Base-by-base conservation (phyloP, 2,888 invertebrate species). In the Sepiola atlantica region DNA sequence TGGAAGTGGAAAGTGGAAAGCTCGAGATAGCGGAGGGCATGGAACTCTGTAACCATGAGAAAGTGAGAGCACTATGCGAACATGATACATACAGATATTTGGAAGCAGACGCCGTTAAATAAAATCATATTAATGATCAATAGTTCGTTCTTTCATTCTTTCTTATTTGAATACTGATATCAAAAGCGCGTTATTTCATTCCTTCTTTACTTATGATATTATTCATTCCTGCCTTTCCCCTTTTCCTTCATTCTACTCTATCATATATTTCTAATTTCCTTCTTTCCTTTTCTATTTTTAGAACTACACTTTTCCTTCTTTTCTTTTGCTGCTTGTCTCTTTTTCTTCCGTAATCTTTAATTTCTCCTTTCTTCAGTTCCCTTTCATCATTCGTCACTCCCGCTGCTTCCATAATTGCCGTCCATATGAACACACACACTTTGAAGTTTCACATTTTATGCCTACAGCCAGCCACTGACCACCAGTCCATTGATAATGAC, bases 381-480 rank as follows among this genome's bases (percentile, higher is more conserved):
- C 2, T 28, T 77, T 77, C 1, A 12, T 77, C 12, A 1, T 77
- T 32, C 45, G 14, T n/a, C n/a, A 16, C n/a, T 77, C 14, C n/a
- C 16, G 12, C 16, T 77, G 77, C 3, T 1, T n/a, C 77, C n/a
- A 77, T n/a, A 77, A 77, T 77, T 77, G n/a, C 77, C 4, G 12
- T 18, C n/a, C 77, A 1, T 12, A 45, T 8, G 8, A 2, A 45
- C 45, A 45, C 45, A 45, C 45, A 45, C 45, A 45, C 77, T 77
- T 77, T 77, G n/a, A 77, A 77, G 77, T 77, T 77, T 32, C n/a
- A 2, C 77, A n/a, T 77, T 61, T 77, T 32, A 77, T n/a, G 77
- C 77, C n/a, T 77, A 16, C n/a, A 77, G 77, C 77, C n/a, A 77
- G n/a, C 77, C 77, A 77, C 77, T 77, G 77, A 77, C 77, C 77